A percentile compares a stretch with the other conserved stretches of the same genome.
These are phyloP conservation scores for Camelus bactrianus DNA, from an alignment of 2,113 vertebrate species.

Conservation along the genomic window DNA sequence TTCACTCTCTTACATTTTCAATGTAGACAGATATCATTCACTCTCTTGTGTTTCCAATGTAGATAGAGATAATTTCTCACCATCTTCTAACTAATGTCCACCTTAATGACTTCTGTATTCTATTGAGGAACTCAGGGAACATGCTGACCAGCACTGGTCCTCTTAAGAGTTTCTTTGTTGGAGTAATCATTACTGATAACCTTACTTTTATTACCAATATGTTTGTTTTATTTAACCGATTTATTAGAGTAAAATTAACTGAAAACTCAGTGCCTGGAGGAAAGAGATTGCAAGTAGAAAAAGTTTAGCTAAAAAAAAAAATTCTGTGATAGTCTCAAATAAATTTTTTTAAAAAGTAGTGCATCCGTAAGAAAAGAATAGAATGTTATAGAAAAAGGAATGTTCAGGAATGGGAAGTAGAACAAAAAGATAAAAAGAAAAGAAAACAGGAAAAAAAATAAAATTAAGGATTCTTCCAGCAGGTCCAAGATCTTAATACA, in stretches of 20 bases:
- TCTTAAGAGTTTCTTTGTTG: not conserved
- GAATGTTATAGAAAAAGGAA: not conserved
- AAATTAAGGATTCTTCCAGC: not conserved
- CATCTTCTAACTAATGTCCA: not conserved
- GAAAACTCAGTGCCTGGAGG: not conserved
- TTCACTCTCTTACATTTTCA: not conserved
- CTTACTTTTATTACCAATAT: not conserved
- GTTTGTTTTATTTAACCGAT: not conserved
- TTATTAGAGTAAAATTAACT: not conserved
- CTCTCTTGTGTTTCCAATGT: not conserved
- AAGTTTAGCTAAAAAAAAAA: not conserved
- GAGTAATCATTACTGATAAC: not conserved
- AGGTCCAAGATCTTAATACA: not conserved
- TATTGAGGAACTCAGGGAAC: not conserved
- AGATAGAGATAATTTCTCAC: not conserved
- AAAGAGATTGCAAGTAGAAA: not conserved
- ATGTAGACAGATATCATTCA: not conserved
- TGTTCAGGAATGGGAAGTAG: not conserved
- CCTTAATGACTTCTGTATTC: not conserved
- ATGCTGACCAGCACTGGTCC: not conserved
- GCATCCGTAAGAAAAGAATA: not conserved
- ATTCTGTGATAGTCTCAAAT: not conserved
- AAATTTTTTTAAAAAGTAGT: not conserved
- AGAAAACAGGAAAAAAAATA: not conserved
- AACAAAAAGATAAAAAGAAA: not conserved